Percentiles rank a stretch among this genome's conserved stretches.
phyloP scores from a whole-genome alignment of 2,888 invertebrate genomes.

The Bellardia bayeri region DNA sequence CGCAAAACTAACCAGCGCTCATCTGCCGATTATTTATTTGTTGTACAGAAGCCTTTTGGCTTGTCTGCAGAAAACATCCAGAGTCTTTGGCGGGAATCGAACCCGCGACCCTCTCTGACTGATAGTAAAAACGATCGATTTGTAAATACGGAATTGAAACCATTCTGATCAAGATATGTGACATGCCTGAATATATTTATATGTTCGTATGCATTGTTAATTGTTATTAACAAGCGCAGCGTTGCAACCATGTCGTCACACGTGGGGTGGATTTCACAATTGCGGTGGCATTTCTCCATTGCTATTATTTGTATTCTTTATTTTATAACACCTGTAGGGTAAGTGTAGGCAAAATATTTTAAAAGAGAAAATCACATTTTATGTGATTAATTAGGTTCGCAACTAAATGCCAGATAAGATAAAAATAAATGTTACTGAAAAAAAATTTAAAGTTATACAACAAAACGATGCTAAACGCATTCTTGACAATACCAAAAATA shows the following conservation, averaged over 20 bases:
- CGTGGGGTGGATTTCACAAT: slow-evolving; percentile 14
- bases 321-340: too few relatives aligned
- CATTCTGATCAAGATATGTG: too few relatives aligned
- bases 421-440: slow-evolving; percentile 53
- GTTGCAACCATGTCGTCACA: not conserved
- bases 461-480: slow-evolving; percentile 74
- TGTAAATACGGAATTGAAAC: too few relatives aligned
- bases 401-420: slow-evolving; percentile 66
- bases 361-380: slow-evolving; percentile 31
- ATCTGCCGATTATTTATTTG: too few relatives aligned
- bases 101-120: too few relatives aligned
- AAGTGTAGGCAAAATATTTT: not conserved
- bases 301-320: not conserved
- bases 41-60: too few relatives aligned
- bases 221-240: not conserved
- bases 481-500: slow-evolving; percentile 60
- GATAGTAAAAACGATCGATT: too few relatives aligned
- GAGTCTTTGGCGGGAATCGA: too few relatives aligned
- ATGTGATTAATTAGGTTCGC: slow-evolving; percentile 67
- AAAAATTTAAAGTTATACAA: slow-evolving; percentile 81
- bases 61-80: too few relatives aligned
- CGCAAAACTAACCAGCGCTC: too few relatives aligned
- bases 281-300: slow-evolving; percentile 3
- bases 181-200: too few relatives aligned
- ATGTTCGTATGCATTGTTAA: not conserved